These are phyloP conservation scores for Heliconius erato DNA, from an alignment of 2,888 invertebrate genomes.

Conservation along the genomic window DNA sequence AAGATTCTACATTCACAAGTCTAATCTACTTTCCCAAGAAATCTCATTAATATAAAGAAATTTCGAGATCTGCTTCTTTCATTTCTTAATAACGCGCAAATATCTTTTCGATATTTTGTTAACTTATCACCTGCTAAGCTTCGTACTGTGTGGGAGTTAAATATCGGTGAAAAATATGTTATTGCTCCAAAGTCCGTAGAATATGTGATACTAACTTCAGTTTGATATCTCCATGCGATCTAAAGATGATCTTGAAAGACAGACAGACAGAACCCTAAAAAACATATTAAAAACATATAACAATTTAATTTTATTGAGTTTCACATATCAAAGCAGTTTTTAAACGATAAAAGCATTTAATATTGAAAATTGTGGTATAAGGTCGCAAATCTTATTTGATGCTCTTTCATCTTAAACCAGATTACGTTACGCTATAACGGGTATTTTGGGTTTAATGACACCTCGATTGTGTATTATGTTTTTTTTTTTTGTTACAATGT, in stretches of 20 bases:
- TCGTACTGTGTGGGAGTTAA: background rate
- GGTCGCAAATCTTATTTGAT: background rate
- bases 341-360: background rate
- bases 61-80: background rate
- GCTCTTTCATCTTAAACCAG: background rate
- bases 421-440: background rate
- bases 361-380: background rate
- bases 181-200: too few species aligned
- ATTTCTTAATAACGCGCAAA: background rate
- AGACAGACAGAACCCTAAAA: too few species aligned
- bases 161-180: too few species aligned
- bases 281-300: background rate
- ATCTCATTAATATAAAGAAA: constrained; percentile 4
- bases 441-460: background rate
- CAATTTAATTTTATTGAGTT: background rate
- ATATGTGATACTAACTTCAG: too few species aligned
- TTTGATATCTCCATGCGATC: too few species aligned
- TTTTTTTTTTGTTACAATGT: background rate
- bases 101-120: background rate
- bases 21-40: background rate
- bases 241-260: too few species aligned
- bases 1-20: background rate
- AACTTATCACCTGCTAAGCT: background rate
- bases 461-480: background rate
- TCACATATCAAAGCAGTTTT: background rate